These are phyloP conservation scores for Spatulosminthurus flaviceps DNA, from an alignment of 2,888 invertebrate species.

Conservation along the genomic window DNA sequence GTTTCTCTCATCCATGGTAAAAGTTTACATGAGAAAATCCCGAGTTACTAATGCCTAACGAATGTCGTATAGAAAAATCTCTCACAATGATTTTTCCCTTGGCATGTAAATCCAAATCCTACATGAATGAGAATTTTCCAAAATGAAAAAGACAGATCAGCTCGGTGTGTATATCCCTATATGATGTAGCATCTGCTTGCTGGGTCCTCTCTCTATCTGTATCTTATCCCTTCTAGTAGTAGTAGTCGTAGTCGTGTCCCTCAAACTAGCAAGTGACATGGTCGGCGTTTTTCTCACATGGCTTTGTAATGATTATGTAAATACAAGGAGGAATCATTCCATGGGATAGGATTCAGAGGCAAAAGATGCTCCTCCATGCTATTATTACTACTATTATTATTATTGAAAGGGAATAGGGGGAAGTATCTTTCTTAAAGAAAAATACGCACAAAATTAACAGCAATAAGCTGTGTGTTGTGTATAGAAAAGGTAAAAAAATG, in stretches of 20 bases:
- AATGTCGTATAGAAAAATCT: constrained; percentile 8
- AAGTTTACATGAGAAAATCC: not conserved
- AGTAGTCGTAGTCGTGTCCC: too few relatives aligned
- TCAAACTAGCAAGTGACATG: not conserved
- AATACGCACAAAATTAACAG: constrained; percentile 14
- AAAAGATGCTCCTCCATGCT: too few relatives aligned
- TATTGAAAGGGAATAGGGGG: not conserved
- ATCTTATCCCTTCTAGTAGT: not conserved
- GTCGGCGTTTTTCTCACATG: constrained; percentile 3
- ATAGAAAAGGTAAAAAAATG: not conserved
- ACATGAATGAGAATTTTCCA: constrained; percentile 27
- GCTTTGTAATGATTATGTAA: constrained; percentile 25
- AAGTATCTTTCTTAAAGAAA: not conserved
- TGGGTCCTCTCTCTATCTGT: not conserved
- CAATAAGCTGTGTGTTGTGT: not conserved
- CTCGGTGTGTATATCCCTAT: not conserved
- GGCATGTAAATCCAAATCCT: constrained; percentile 35
- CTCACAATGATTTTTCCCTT: constrained; percentile 15
- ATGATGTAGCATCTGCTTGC: constrained; percentile 19
- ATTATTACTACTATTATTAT: too few relatives aligned
- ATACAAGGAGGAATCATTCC: not conserved
- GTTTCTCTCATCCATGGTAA: not conserved
- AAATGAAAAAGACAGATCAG: constrained; percentile 37
- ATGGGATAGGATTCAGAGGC: not conserved
- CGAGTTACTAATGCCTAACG: constrained; percentile 9